Base-by-base conservation (phyloP, 2,888 invertebrate genomes). In the Ectemnius cavifrons region DNA sequence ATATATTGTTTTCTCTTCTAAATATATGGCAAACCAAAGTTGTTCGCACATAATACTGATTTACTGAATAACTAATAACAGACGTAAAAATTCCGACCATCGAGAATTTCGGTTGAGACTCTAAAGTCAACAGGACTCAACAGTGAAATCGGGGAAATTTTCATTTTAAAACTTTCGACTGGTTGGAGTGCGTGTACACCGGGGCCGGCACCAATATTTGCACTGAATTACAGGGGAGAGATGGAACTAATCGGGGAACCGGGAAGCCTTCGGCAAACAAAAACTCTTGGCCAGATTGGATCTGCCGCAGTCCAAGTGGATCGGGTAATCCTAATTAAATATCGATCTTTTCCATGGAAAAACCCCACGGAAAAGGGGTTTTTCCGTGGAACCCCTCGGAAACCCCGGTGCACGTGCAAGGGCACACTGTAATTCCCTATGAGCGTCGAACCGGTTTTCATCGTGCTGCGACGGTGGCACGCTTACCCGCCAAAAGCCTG, bases 1-100 rank as follows among this genome's bases (percentile, higher is more conserved):
- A 72, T 72, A 76, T 76, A 71, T 76, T 77, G 66, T 72, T 68
- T 52, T n/a, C 52, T 6, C 52, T 37, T 4, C 8, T 11, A 6
- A 37, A 11, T 37, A 11, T 11, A 52, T 16, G 52, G 52, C 1
- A 16, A 14, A 16, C 0, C 6, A n/a, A 47, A 11, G 23, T 23
- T 23, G 52, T 52, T n/a, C 4, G 5, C 16, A 6, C 14, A 5
- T 14, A 14, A 14, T 2, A 52, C 52, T 52, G 52, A n/a, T 52
- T 52, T 52, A 52, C 11, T 11, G 4, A 16, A 4, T 14, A 37
- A 37, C 37, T 37, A 37, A 37, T 37, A 37, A 6, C 6, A 37
- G 2, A 6, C 37, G 37, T 11, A 8, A 1, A 37, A 37, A 6
- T 37, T 37, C 8, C 8, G 8, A 11, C 5, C 11, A 8, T 37